These are phyloP conservation scores for Anneissia japonica DNA, from an alignment of 35 echinoderm and acorn worm genomes.

Conservation along the genomic window DNA sequence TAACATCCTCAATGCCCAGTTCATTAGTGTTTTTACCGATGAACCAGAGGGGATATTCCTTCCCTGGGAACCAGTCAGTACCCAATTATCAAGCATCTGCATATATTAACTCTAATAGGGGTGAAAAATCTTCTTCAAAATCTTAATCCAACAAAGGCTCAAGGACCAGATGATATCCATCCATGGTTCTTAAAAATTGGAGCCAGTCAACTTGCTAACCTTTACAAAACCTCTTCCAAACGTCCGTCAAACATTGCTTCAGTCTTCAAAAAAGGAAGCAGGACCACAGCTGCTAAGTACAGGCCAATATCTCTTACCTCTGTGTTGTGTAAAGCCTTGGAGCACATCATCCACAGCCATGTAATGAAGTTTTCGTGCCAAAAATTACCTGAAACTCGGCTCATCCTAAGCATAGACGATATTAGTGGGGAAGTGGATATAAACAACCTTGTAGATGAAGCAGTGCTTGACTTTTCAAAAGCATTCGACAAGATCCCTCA, in stretches of 20 bases:
- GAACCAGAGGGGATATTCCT: constrained; percentile 17
- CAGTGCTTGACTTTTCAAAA: constrained; percentile 34
- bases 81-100: not conserved
- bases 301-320: constrained; percentile 34
- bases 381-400: constrained; percentile 35
- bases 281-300: constrained; percentile 22
- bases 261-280: not conserved
- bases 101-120: not conserved
- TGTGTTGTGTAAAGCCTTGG: constrained; percentile 30
- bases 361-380: constrained; percentile 41
- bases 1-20: constrained; percentile 28
- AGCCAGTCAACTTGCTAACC: constrained; percentile 2
- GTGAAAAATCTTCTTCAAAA: not conserved
- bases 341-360: constrained; percentile 43
- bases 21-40: constrained; percentile 30
- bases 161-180: not conserved
- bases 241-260: too few species aligned
- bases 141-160: not conserved
- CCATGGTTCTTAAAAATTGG: not conserved
- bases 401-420: constrained; percentile 26
- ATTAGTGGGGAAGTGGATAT: not conserved
- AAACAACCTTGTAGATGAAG: constrained; percentile 10
- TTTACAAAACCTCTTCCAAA: too few species aligned
- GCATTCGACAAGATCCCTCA: constrained; percentile 29
- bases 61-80: not conserved